These are phyloP conservation scores for Meloidogyne chitwoodi DNA, from an alignment of 1,140 invertebrate species.

Conservation along the genomic window DNA sequence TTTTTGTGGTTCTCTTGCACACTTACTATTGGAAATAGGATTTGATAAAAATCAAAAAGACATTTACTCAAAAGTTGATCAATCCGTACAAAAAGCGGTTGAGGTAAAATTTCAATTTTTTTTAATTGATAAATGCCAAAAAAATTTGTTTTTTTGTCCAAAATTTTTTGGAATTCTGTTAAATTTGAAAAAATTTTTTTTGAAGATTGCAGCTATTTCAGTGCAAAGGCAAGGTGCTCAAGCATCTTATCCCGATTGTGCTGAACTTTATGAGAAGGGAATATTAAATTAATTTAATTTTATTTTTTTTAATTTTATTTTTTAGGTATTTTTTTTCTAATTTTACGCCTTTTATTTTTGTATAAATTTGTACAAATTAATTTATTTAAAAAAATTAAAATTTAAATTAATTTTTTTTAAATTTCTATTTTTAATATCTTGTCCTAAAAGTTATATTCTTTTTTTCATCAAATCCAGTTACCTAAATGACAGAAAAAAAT, in stretches of 20 bases:
- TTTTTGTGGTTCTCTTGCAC: conserved; percentile 45
- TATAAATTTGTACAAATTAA: not conserved
- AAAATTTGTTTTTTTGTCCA: not conserved
- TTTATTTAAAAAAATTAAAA: not conserved
- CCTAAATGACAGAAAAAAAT: too few species aligned
- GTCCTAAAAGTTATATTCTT: too few species aligned
- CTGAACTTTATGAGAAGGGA: conserved; percentile 39
- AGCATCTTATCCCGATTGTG: conserved; percentile 37
- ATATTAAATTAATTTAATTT: conserved; percentile 6
- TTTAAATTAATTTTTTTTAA: too few species aligned
- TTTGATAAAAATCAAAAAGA: conserved; percentile 10
- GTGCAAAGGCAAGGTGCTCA: conserved; percentile 43
- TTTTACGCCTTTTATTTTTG: not conserved
- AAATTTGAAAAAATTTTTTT: not conserved
- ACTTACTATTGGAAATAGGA: conserved; percentile 32
- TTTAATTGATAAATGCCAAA: not conserved
- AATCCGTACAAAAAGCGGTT: not conserved
- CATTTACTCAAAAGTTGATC: conserved; percentile 6
- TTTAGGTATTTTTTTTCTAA: not conserved
- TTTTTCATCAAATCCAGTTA: too few species aligned
- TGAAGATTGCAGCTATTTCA: conserved; percentile 39
- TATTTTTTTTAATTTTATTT: not conserved
- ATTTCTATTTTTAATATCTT: too few species aligned
- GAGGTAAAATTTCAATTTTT: not conserved
- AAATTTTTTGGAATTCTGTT: not conserved